These are phyloP conservation scores for Halcyon smyrnensis DNA, from an alignment of 2,797 vertebrate species.

Conservation along the genomic window DNA sequence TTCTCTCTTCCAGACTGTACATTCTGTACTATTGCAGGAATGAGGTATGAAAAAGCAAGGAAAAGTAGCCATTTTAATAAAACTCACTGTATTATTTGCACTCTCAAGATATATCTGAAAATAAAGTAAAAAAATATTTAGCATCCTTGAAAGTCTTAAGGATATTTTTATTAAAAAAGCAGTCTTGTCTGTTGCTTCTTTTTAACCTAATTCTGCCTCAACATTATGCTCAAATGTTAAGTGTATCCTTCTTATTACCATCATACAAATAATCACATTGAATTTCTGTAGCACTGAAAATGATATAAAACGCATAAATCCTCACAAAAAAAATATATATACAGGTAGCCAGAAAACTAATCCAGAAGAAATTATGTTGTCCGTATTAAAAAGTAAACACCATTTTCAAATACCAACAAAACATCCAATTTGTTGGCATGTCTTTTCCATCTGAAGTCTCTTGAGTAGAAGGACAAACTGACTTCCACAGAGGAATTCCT, in stretches of 20 bases:
- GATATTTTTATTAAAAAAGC: conserved; percentile 39
- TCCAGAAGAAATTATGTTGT: neutral
- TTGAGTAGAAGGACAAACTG: neutral
- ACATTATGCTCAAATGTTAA: neutral
- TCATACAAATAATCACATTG: neutral
- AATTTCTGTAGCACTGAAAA: conserved; percentile 13
- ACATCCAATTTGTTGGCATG: neutral
- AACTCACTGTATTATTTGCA: neutral
- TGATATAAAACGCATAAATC: neutral
- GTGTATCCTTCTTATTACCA: neutral
- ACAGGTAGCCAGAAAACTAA: conserved; percentile 9
- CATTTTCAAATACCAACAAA: conserved; percentile 1
- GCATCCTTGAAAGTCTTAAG: neutral
- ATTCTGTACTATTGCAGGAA: neutral
- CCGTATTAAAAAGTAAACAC: neutral
- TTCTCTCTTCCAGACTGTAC: neutral
- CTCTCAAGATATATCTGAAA: conserved; percentile 24
- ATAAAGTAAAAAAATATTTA: conserved; percentile 50
- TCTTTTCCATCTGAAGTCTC: neutral
- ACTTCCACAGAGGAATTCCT: conserved; percentile 11
- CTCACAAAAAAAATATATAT: neutral
- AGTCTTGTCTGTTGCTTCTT: conserved; percentile 5
- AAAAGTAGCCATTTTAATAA: conserved; percentile 7
- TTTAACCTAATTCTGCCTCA: neutral
- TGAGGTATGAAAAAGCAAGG: conserved; percentile 36